Conservation (phyloP, 2,113 vertebrate species). For the Orcinus orca region DNA sequence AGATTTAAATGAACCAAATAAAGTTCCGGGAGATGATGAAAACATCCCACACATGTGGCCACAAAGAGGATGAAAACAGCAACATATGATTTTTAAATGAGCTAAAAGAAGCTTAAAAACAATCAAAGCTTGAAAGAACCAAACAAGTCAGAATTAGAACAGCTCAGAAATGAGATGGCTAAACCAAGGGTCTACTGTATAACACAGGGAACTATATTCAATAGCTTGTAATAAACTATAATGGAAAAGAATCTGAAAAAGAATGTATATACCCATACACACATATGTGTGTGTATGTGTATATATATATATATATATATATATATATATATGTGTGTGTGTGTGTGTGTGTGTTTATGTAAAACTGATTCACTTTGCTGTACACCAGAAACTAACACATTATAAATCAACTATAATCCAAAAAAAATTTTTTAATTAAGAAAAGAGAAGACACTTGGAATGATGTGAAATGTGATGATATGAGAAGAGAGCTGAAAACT, state of each 20-base stretch:
- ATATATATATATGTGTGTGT: background rate
- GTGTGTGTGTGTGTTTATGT: background rate
- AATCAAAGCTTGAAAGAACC: background rate
- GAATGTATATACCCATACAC: background rate
- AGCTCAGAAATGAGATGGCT: background rate
- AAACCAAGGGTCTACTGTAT: background rate
- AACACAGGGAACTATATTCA: background rate
- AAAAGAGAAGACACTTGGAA: background rate
- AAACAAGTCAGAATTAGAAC: background rate
- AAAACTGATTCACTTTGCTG: background rate
- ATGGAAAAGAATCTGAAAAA: background rate
- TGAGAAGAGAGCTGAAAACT: background rate
- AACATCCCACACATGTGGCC: background rate
- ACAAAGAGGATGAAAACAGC: background rate
- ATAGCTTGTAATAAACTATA: background rate
- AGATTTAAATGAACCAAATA: constrained; percentile 19
- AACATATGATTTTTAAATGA: background rate
- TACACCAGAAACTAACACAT: background rate
- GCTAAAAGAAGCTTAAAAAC: background rate
- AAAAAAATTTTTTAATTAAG: background rate
- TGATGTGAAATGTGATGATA: background rate
- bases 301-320: background rate
- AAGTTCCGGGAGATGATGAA: background rate
- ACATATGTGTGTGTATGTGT: too few relatives aligned
- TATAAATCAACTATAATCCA: background rate